Base-by-base conservation (phyloP, 2,113 vertebrate species). In the Psilopsiagon aymara region DNA sequence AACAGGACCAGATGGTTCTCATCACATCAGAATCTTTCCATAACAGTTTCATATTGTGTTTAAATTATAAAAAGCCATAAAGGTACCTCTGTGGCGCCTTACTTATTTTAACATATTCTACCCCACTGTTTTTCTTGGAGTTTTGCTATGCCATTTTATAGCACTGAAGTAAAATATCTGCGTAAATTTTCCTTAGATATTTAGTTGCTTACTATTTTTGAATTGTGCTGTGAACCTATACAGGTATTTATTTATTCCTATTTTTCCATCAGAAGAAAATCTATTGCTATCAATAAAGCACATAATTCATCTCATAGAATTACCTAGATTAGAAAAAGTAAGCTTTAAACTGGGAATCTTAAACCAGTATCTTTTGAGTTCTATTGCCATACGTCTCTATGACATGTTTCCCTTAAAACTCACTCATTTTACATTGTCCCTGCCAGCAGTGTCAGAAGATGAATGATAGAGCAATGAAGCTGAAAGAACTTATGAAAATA, bases 1-100 rank as follows among this genome's bases (percentile, higher is more conserved):
- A 97, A 97, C 97, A 97, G 94, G 88, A 97, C 83, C 98, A 98
- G 97, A 98, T 98, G 98, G 97, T 98, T 95, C 68, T 97, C 95
- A 97, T 97, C 95, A 97, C 41, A 95, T 94, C 83, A 95, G 85
- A 98, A 96, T 97, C 55, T 95, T 98, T 97, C 92, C 39, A 59
- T 91, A 97, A 88, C 47, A 91, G 49, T 96, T 98, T 97, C 90
- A 94, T 93, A 93, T 97, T 97, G 97, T 96, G 63, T 97, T 97
- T 97, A 97, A 98, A 97, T 96, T 97, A 97, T 98, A 97, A 71
- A 96, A 97, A 96, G 97, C 91, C 55, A 79, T 88, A 96, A 95
- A 97, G 31, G 29, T 96, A 91, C 59, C 39, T 97, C 63, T 79
- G 49, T 92, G 66, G n/a, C 33, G 89, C 47, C 74, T 90, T 91